These are phyloP conservation scores for Yponomeuta sedellus DNA, from an alignment of 2,888 invertebrate genomes.

Conservation along the genomic window DNA sequence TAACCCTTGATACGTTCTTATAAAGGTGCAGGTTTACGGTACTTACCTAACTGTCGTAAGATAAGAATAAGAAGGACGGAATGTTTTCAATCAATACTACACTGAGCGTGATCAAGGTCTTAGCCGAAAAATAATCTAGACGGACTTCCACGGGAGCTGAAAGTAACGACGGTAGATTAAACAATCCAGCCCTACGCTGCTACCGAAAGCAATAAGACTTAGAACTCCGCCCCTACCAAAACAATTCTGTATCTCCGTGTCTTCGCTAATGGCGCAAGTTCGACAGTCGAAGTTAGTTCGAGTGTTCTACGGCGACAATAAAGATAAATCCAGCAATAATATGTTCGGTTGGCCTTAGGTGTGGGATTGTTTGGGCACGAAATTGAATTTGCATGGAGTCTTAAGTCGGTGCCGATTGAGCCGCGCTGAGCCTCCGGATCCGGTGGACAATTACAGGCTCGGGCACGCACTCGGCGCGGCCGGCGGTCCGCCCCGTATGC, in stretches of 20 bases:
- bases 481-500: constrained; percentile 38
- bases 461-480: neutral
- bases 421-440: constrained; percentile 29
- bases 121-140: constrained; percentile 2
- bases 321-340: constrained; percentile 77
- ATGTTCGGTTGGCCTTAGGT: constrained; percentile 73
- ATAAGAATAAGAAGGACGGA: neutral
- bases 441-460: constrained; percentile 57
- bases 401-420: constrained; percentile 68
- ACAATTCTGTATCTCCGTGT: constrained; percentile 75
- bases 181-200: constrained; percentile 61
- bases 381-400: constrained; percentile 76
- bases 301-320: constrained; percentile 74
- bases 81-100: neutral
- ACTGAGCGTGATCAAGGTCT: neutral
- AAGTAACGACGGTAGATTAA: constrained; percentile 22
- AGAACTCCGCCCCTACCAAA: constrained; percentile 72
- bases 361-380: constrained; percentile 69
- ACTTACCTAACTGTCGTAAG: neutral
- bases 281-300: constrained; percentile 75
- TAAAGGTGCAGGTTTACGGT: neutral
- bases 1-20: neutral
- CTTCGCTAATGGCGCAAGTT: constrained; percentile 75
- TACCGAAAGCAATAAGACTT: constrained; percentile 75
- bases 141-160: neutral